phyloP scores from a whole-genome alignment of 2,888 invertebrate genomes.

The Lumbricus terrestris region DNA sequence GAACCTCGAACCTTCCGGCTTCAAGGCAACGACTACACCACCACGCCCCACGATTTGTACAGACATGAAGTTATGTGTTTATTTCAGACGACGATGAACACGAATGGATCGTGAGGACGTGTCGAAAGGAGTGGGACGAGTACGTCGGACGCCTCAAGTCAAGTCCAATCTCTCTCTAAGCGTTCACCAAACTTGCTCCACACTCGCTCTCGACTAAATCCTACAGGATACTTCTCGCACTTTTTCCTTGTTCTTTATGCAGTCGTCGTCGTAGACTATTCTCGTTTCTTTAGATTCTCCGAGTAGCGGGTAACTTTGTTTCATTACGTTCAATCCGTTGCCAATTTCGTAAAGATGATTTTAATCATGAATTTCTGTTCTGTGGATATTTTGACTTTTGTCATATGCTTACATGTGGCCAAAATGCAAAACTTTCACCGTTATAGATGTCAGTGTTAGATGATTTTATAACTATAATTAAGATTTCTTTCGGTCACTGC shows the following conservation, averaged over 20 bases:
- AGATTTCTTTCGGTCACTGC: neutral
- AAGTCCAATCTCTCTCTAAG: neutral
- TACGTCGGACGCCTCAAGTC: constrained; percentile 62
- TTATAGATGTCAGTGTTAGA: neutral
- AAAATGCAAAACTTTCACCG: neutral
- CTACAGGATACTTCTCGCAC: neutral
- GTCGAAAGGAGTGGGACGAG: constrained; percentile 66
- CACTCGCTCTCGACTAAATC: neutral
- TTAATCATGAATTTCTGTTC: neutral
- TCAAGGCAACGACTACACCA: too few species aligned
- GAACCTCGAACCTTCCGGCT: too few species aligned
- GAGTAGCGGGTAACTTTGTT: neutral
- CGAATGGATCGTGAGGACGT: constrained; percentile 69
- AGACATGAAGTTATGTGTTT: neutral
- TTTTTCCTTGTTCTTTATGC: neutral
- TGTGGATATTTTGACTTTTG: neutral
- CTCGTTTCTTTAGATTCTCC: neutral
- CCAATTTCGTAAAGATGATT: neutral
- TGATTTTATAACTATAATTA: too few species aligned
- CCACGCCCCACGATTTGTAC: neutral
- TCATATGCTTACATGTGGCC: neutral
- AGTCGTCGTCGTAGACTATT: neutral
- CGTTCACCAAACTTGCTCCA: neutral
- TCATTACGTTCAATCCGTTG: neutral
- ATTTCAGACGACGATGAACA: constrained; percentile 62